A percentile compares a stretch with the other conserved stretches of the same genome.
phyloP scores from a whole-genome alignment of 2,113 vertebrate species.

The Lathamus discolor region DNA sequence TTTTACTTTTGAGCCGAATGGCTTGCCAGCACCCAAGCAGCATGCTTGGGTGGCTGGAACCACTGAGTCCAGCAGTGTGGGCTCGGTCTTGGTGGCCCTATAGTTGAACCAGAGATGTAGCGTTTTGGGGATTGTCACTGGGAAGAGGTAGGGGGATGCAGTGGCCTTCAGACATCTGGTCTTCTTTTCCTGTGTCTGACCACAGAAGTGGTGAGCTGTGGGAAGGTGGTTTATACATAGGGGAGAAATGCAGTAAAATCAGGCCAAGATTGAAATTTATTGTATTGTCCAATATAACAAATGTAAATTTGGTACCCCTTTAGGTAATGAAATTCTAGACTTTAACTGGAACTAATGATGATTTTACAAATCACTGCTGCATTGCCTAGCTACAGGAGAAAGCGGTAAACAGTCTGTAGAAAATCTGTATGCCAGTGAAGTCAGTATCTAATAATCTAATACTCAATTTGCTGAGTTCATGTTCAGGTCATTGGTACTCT shows the following conservation, averaged over 20 bases:
- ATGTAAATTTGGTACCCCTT: not conserved
- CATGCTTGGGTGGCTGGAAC: rapidly evolving
- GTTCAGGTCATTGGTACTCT: not conserved
- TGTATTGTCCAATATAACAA: not conserved
- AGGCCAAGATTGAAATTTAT: not conserved
- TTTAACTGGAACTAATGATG: not conserved
- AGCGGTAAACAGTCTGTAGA: not conserved
- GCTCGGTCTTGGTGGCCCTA: rapidly evolving
- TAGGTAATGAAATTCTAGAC: not conserved
- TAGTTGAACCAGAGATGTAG: not conserved
- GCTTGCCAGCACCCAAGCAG: not conserved
- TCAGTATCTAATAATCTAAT: not conserved
- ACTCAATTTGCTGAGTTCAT: not conserved
- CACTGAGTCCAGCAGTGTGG: rapidly evolving
- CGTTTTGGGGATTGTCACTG: not conserved
- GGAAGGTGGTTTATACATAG: not conserved
- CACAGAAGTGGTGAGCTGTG: not conserved
- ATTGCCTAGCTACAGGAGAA: not conserved
- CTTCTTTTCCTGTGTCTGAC: not conserved
- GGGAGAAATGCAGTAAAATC: not conserved
- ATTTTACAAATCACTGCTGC: not conserved
- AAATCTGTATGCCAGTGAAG: not conserved
- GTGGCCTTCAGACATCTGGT: not conserved
- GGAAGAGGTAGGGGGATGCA: not conserved
- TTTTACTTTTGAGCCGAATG: not conserved